Percentiles rank a stretch among this genome's conserved stretches.
Conservation (phyloP, 2,888 invertebrate species). For the Congeria kusceri region DNA sequence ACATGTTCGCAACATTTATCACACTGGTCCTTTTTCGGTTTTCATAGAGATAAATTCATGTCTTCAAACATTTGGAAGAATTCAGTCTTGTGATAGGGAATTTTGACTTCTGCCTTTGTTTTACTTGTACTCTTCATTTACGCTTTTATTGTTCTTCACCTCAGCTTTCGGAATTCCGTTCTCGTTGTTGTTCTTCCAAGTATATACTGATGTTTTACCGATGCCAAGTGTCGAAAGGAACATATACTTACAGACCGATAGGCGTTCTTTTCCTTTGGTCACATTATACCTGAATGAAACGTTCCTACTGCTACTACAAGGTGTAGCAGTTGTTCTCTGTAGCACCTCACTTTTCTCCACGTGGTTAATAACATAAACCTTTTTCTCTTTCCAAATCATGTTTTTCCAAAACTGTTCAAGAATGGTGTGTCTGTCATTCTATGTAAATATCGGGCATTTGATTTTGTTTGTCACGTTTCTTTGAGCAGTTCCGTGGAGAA, state of each 20-base stretch:
- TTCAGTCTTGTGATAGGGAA: conserved; percentile 27
- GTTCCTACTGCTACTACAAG: conserved; percentile 17
- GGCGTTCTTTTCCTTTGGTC: neutral
- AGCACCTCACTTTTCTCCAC: too few species aligned
- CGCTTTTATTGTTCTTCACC: neutral
- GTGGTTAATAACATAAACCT: conserved; percentile 12
- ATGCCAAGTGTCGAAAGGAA: conserved; percentile 39
- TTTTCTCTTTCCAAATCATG: conserved; percentile 36
- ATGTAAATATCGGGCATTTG: conserved; percentile 3
- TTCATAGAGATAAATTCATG: conserved; percentile 36
- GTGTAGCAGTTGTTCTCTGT: conserved; percentile 16
- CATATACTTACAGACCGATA: conserved; percentile 47
- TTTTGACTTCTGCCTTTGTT: conserved; percentile 13
- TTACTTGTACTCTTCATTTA: conserved; percentile 11
- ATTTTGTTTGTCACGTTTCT: neutral
- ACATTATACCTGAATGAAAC: conserved; percentile 13
- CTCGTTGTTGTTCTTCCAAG: conserved; percentile 19
- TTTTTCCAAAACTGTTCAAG: conserved; percentile 25
- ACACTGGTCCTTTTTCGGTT: conserved; percentile 43
- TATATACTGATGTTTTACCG: conserved; percentile 31
- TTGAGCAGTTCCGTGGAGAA: conserved; percentile 6
- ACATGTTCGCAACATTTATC: conserved; percentile 43
- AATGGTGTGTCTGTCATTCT: conserved; percentile 19
- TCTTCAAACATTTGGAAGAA: conserved; percentile 32
- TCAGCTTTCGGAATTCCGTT: conserved; percentile 13